phyloP scores from a whole-genome alignment of 2,113 vertebrate species.

The Mirza zaza region DNA sequence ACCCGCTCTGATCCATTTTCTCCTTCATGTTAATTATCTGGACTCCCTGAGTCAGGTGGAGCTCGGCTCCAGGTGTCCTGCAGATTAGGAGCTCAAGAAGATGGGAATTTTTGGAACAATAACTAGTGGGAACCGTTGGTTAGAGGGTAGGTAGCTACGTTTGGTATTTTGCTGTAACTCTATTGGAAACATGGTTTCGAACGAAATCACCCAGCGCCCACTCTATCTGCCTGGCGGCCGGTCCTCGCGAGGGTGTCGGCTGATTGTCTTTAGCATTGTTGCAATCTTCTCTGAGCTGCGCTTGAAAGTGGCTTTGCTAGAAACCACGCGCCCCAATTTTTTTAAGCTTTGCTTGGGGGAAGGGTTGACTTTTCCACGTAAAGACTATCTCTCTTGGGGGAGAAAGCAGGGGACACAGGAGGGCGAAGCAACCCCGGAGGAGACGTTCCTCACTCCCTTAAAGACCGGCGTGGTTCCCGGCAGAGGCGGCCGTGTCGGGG shows the following conservation, averaged over 20 bases:
- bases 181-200: constrained; percentile 53
- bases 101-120: constrained; percentile 41
- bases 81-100: constrained; percentile 60
- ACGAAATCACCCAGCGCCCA: constrained; percentile 55
- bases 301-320: not conserved
- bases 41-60: constrained; percentile 64
- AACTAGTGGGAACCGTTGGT: constrained; percentile 42
- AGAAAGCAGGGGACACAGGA: not conserved
- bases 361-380: not conserved
- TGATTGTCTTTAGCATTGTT: not conserved
- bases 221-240: not conserved
- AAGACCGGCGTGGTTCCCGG: not conserved
- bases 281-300: not conserved
- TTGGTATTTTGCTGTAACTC: not conserved
- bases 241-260: not conserved
- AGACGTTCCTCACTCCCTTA: not conserved
- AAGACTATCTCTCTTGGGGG: not conserved
- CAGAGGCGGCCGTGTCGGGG: not conserved
- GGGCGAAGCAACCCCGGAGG: not conserved
- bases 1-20: constrained; percentile 79
- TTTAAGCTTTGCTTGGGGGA: not conserved
- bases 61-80: constrained; percentile 72
- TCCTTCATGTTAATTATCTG: constrained; percentile 78
- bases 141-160: not conserved
- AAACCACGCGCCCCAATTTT: not conserved